phyloP scores from a whole-genome alignment of 2,113 vertebrate species.

The Syrmaticus mikado region DNA sequence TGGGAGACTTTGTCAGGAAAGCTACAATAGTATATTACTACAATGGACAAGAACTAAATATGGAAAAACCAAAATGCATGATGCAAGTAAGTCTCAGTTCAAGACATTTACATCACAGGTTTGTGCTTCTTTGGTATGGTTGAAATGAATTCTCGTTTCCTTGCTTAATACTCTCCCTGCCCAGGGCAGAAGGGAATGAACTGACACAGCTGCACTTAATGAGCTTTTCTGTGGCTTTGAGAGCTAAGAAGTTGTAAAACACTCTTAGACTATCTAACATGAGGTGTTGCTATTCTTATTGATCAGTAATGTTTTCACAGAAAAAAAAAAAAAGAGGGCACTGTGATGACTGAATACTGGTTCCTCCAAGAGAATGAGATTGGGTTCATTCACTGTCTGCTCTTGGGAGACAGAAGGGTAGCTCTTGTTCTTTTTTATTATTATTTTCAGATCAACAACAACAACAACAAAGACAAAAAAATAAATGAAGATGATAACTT shows the following conservation, averaged over 20 bases:
- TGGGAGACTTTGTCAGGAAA: background rate
- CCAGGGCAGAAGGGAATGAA: accelerated
- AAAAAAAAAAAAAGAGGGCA: background rate
- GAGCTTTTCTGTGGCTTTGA: background rate
- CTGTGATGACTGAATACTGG: background rate
- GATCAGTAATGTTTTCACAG: background rate
- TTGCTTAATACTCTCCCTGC: background rate
- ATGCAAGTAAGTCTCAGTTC: accelerated
- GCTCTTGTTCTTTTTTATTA: background rate
- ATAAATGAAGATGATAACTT: background rate
- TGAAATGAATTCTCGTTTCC: background rate
- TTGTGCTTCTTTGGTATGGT: background rate
- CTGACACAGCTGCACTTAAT: background rate
- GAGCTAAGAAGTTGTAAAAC: background rate
- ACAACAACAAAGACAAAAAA: background rate
- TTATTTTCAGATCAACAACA: background rate
- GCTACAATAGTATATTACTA: background rate
- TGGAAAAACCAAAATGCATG: background rate
- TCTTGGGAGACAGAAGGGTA: background rate
- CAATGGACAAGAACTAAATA: accelerated
- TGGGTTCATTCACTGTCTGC: background rate
- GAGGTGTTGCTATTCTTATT: background rate
- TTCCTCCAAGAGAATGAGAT: background rate
- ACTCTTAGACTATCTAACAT: background rate
- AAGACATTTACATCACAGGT: background rate